Conservation (phyloP, 2,797 vertebrate genomes). For the Uromys caudimaculatus region DNA sequence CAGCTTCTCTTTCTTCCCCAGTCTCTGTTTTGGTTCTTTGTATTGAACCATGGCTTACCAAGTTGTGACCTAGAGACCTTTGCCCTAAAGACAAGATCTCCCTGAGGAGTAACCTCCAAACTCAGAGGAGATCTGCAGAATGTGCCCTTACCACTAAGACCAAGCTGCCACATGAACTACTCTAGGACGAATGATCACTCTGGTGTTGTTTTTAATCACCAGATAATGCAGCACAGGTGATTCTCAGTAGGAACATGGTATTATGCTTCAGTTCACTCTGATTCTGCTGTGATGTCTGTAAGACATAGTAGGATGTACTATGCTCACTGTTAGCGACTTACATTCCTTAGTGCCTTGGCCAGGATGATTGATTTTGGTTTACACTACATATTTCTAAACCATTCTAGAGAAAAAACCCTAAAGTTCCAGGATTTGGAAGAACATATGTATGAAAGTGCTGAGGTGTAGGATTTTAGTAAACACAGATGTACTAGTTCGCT, state of each 20-base stretch:
- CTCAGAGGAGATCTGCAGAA: not conserved
- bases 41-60: not conserved
- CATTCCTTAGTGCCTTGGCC: not conserved
- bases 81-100: not conserved
- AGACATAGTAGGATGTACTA: not conserved
- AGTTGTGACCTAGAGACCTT: constrained; percentile 8
- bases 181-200: constrained; percentile 8
- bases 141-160: not conserved
- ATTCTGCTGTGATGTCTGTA: not conserved
- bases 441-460: not conserved
- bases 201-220: not conserved
- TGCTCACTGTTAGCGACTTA: not conserved
- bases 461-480: constrained; percentile 20
- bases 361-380: not conserved
- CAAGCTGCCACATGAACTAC: not conserved
- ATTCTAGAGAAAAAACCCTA: not conserved
- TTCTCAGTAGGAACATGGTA: not conserved
- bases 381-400: not conserved
- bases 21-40: not conserved
- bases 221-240: not conserved
- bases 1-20: not conserved
- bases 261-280: not conserved
- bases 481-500: not conserved
- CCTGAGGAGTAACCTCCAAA: not conserved
- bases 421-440: not conserved